Conservation (phyloP, 2,113 vertebrate genomes). For the Caranx ignobilis region DNA sequence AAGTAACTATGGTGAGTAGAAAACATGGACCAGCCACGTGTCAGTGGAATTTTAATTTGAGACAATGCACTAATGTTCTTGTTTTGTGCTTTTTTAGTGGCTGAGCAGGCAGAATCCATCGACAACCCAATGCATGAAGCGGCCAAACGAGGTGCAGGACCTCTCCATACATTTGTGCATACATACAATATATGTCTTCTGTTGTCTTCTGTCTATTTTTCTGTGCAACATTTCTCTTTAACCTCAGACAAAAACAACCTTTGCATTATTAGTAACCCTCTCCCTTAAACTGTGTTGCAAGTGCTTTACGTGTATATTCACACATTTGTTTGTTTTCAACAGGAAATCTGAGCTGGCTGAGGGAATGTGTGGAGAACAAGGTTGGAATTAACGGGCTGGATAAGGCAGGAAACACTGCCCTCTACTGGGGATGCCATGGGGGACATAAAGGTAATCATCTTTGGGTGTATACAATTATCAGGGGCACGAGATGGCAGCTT, state of each 20-base stretch:
- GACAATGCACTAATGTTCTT: background rate
- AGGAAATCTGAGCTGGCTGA: conserved; percentile 98
- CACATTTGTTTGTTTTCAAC: conserved; percentile 60
- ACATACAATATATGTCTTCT: background rate
- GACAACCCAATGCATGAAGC: conserved; percentile 98
- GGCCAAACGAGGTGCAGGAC: conserved; percentile 91
- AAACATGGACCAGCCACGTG: background rate
- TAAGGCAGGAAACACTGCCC: conserved; percentile 96
- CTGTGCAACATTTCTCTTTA: background rate
- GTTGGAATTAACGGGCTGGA: conserved; percentile 97
- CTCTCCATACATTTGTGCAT: background rate
- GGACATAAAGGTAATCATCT: conserved; percentile 91
- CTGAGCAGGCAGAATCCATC: conserved; percentile 95
- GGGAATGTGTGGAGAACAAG: conserved; percentile 96
- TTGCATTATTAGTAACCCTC: background rate
- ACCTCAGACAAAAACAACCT: background rate
- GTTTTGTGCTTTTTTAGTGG: conserved; percentile 80
- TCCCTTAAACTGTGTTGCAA: background rate
- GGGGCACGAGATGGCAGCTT: background rate
- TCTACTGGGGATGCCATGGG: conserved; percentile 97
- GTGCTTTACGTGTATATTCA: conserved; percentile 8
- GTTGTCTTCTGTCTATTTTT: background rate
- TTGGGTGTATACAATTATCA: background rate
- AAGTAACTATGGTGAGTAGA: conserved; percentile 95
- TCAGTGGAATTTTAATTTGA: background rate